Evolutionary conservation across 2,113 vertebrate genomes (phyloP).

Genomic region (Bos taurus): DNA sequence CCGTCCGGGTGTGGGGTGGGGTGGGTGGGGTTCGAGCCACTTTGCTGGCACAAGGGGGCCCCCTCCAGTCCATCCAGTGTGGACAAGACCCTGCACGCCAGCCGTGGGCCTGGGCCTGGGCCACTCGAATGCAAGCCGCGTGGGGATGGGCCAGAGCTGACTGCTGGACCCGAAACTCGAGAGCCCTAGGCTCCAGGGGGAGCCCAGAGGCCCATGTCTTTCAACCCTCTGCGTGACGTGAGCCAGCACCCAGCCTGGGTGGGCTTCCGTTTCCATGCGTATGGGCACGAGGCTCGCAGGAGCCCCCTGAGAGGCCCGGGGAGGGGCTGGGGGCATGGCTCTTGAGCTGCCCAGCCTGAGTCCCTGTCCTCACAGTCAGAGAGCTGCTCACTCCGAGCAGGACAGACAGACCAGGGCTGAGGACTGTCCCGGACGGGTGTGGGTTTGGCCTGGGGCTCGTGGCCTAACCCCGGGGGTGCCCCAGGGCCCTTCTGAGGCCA

Average conservation of each 20-base stretch:
- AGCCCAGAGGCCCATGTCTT: not conserved
- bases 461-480: not conserved
- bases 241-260: accelerated
- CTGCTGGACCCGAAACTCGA: not conserved
- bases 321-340: not conserved
- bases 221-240: not conserved
- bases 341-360: not conserved
- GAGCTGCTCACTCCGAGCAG: not conserved
- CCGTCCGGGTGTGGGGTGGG: accelerated
- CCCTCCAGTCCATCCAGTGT: not conserved
- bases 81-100: not conserved
- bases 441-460: not conserved
- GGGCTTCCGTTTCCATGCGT: accelerated
- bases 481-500: not conserved
- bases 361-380: not conserved
- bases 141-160: not conserved
- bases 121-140: accelerated
- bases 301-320: not conserved
- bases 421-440: not conserved
- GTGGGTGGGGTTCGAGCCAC: not conserved
- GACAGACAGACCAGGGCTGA: not conserved
- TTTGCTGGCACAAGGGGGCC: not conserved
- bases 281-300: not conserved
- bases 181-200: not conserved
- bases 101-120: not conserved